phyloP scores from a whole-genome alignment of 2,113 vertebrate genomes.

The Oryzias melastigma region DNA sequence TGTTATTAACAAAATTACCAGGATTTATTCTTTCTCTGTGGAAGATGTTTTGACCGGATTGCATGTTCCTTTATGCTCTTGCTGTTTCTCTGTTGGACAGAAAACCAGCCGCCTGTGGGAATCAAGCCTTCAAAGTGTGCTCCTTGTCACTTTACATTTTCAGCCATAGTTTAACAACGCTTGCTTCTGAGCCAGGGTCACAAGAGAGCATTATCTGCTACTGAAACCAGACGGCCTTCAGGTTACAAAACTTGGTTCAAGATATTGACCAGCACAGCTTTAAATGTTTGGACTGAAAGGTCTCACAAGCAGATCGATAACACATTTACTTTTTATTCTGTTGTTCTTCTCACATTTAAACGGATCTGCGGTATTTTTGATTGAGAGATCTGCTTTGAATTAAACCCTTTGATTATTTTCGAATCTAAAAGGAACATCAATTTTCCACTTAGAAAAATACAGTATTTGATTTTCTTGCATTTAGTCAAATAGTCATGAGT shows the following conservation, averaged over 20 bases:
- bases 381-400: not conserved
- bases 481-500: no score
- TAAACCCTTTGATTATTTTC: not conserved
- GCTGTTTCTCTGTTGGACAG: conserved; percentile 23
- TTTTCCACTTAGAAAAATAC: no score
- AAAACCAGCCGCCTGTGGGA: conserved; percentile 24
- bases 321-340: not conserved
- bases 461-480: no score
- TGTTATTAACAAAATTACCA: no score
- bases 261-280: conserved; percentile 11
- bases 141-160: conserved; percentile 64
- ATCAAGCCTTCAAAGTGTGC: conserved; percentile 44
- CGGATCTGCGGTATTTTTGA: not conserved
- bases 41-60: not conserved
- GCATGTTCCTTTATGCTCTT: conserved; percentile 9
- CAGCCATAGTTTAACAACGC: conserved; percentile 35
- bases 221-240: conserved; percentile 23
- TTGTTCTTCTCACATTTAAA: not conserved
- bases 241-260: conserved; percentile 24
- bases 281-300: conserved; percentile 9
- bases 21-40: not conserved
- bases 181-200: conserved; percentile 19
- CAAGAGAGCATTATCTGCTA: conserved; percentile 36
- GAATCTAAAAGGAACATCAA: no score
- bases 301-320: not conserved